Base-by-base conservation (phyloP, 2,113 vertebrate genomes). In the Tichodroma muraria region DNA sequence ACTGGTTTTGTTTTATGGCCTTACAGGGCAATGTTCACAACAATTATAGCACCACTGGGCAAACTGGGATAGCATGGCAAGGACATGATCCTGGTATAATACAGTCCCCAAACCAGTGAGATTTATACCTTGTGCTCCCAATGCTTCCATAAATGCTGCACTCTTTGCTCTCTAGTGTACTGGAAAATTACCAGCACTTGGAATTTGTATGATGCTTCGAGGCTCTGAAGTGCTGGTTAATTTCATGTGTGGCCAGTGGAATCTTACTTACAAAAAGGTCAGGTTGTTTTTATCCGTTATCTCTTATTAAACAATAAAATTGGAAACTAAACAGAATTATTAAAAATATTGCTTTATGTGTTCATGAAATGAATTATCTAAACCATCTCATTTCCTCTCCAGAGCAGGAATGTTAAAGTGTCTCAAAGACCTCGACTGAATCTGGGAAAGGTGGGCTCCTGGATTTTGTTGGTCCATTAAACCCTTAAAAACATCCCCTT, bases 221-320 rank as follows among this genome's bases (percentile, higher is more conserved):
- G 76, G 47, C 54, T 60, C 61, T 80, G 52, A 80, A 94, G 71
- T 30, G 82, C 53, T 78, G 40, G 54, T 20, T 82, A 82, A 63
- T 80, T 35, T 85, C 78, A 71, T 16, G 38, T 71, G 44, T 80
- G 50, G 64, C 27, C 56, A 50, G 38, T 60, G 44, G 83, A 80
- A 86, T 89, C 86, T 81, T 84, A 68, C 88, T 79, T 78, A 71
- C 33, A 68, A 64, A 88, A 91, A 93, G 80, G 52, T 93, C 77
- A 71, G 44, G 72, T 72, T 8, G 0, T 64, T 94, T 83, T 90
- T 90, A 85, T 75, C 64, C 30, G 35, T 90, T 88, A 64, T 70
- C 53, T 90, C 73, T 53, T 86, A 75, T n/a, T 44, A 68, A 80
- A 60, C 56, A 64, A 90, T 90, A 80, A 90, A 93, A 75, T 40